Evolutionary conservation across 2,113 vertebrate species (phyloP).

Genomic region (Nipponia nippon): DNA sequence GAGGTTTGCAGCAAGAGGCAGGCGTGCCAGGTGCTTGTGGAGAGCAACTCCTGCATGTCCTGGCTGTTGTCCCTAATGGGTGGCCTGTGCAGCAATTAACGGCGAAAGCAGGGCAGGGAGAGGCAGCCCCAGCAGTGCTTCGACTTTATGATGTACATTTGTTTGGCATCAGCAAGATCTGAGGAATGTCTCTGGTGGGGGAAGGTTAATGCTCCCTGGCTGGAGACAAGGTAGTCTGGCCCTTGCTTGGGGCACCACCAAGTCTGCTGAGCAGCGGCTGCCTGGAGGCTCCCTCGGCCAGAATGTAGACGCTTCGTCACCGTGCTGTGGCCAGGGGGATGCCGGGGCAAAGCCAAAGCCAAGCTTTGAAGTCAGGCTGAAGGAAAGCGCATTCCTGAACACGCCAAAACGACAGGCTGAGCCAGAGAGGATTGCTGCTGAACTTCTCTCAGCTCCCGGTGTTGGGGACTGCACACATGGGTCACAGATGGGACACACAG

Average conservation of each 20-base stretch:
- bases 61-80: background rate
- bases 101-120: background rate
- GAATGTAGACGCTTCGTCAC: background rate
- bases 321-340: background rate
- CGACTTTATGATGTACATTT: background rate
- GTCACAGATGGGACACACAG: background rate
- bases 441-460: background rate
- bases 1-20: background rate
- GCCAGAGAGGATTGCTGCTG: background rate
- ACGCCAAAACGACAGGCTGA: background rate
- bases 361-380: background rate
- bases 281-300: background rate
- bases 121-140: background rate
- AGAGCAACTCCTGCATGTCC: background rate
- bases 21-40: background rate
- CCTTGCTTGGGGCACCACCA: background rate
- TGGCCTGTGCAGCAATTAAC: background rate
- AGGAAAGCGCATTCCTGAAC: background rate
- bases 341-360: background rate
- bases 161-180: constrained; percentile 16
- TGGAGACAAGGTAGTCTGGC: background rate
- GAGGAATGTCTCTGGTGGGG: background rate
- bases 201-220: constrained; percentile 1
- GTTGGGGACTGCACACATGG: rapidly evolving
- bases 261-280: background rate